phyloP scores from a whole-genome alignment of 2,113 vertebrate species.

The Brienomyrus longianalis region DNA sequence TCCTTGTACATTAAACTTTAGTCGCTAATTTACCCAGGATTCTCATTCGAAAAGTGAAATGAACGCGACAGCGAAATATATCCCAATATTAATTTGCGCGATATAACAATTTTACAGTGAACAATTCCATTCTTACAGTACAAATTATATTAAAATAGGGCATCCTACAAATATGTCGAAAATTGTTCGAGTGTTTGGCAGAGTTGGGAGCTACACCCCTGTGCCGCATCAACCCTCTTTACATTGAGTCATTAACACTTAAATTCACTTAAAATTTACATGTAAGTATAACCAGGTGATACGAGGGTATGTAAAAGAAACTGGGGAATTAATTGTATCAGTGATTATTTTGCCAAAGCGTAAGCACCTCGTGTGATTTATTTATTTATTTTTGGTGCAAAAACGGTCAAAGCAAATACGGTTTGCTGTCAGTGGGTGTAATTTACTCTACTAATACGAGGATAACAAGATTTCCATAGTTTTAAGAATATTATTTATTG shows the following conservation, averaged over 20 bases:
- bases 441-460: background rate
- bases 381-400: background rate
- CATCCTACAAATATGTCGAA: background rate
- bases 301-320: too few species aligned
- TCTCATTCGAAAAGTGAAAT: background rate
- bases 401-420: too few species aligned
- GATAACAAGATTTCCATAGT: background rate
- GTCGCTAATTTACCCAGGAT: background rate
- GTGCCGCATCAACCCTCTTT: too few species aligned
- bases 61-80: too few species aligned
- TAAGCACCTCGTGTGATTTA: background rate
- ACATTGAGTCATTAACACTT: too few species aligned
- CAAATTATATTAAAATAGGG: background rate
- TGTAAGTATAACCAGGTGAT: too few species aligned
- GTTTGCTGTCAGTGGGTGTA: too few species aligned
- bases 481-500: background rate
- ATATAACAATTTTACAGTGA: background rate
- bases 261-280: too few species aligned
- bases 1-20: background rate
- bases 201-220: too few species aligned
- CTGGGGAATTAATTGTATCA: too few species aligned
- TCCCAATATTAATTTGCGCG: background rate
- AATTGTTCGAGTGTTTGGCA: background rate
- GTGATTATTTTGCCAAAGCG: background rate
- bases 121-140: background rate